These are phyloP conservation scores for Climacteris rufus DNA, from an alignment of 2,113 vertebrate genomes.

Conservation along the genomic window DNA sequence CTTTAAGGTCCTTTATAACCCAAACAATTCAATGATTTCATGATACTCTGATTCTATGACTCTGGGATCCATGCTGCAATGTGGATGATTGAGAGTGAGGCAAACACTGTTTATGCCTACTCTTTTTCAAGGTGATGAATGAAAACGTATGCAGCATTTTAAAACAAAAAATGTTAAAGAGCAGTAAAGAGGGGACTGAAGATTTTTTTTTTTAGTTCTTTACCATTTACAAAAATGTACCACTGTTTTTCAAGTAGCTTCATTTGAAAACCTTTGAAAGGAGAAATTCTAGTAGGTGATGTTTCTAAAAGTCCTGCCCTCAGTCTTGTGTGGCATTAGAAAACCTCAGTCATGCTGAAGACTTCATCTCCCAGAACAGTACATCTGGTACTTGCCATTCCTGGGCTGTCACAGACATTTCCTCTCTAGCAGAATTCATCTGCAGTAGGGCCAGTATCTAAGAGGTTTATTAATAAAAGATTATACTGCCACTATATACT, in stretches of 20 bases:
- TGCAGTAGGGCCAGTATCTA: not conserved
- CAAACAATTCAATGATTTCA: not conserved
- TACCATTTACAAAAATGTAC: not conserved
- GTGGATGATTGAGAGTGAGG: not conserved
- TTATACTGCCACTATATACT: not conserved
- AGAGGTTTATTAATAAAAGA: constrained; percentile 40
- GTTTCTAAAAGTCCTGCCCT: not conserved
- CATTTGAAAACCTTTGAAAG: not conserved
- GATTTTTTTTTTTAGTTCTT: not conserved
- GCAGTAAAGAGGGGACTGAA: not conserved
- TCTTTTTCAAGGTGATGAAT: not conserved
- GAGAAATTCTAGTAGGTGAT: not conserved
- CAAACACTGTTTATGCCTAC: not conserved
- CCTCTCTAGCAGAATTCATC: not conserved
- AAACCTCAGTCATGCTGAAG: not conserved
- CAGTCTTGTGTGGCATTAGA: not conserved
- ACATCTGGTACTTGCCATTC: not conserved
- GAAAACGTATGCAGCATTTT: not conserved
- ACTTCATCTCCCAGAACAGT: not conserved
- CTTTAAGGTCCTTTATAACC: not conserved
- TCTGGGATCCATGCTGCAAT: not conserved
- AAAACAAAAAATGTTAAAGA: not conserved
- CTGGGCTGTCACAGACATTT: not conserved
- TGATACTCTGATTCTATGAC: not conserved
- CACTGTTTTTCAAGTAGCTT: not conserved